Evolutionary conservation across 2,888 invertebrate species (phyloP).

Genomic region (Ethmia dodecea): DNA sequence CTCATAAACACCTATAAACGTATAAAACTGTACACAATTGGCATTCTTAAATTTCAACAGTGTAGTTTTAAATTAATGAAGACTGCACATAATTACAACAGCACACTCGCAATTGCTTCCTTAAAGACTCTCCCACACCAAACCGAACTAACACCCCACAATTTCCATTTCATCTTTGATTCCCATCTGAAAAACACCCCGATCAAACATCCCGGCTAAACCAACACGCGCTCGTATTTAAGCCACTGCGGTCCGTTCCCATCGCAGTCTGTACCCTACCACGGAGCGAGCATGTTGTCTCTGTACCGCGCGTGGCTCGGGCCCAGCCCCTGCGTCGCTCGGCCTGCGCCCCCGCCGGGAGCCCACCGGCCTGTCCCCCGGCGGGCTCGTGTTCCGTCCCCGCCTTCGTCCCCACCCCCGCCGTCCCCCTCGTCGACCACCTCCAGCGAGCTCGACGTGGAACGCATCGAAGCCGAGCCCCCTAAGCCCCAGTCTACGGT

Average conservation of each 20-base stretch:
- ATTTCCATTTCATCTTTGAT: no score
- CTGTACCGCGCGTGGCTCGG: conserved; percentile 74
- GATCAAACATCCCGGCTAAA: no score
- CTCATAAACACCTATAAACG: no score
- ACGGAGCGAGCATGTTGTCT: conserved; percentile 57
- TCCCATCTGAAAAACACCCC: no score
- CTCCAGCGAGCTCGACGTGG: conserved; percentile 66
- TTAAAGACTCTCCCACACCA: no score
- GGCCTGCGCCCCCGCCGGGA: conserved; percentile 67
- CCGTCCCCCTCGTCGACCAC: conserved; percentile 58
- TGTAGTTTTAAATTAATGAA: no score
- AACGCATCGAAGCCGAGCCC: conserved; percentile 50
- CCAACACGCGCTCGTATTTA: conserved; percentile 8
- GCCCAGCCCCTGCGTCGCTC: conserved; percentile 63
- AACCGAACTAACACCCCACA: no score
- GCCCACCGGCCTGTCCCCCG: conserved; percentile 65
- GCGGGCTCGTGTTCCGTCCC: conserved; percentile 52
- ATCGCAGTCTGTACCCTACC: conserved; percentile 34
- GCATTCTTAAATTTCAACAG: no score
- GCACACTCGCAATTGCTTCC: no score
- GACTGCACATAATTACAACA: no score
- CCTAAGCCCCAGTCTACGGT: conserved; percentile 68
- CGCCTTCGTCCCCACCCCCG: conserved; percentile 47
- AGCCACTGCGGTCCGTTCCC: conserved; percentile 17
- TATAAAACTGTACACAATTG: no score